Percentiles rank a stretch among this genome's conserved stretches.
Conservation (phyloP, 2,888 invertebrate species). For the Drosophila kokeensis region DNA sequence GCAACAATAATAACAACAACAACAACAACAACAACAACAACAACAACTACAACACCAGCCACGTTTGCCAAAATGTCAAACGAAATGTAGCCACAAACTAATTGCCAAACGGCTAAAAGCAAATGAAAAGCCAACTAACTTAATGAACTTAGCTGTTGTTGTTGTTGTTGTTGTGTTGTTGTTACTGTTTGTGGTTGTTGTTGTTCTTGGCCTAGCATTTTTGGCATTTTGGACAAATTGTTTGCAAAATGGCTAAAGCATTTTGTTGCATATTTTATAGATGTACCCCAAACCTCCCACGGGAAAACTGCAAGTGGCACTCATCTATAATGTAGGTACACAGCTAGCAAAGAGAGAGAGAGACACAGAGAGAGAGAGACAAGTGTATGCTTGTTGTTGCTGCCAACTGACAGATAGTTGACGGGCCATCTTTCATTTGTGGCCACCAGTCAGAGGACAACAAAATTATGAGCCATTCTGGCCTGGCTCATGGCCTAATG, state of each 20-base stretch:
- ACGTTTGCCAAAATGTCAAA: constrained; percentile 67
- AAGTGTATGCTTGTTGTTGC: background rate
- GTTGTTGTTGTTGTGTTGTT: constrained; percentile 1
- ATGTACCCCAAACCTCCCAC: background rate
- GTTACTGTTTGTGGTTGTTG: constrained; percentile 1
- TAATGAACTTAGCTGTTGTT: constrained; percentile 40
- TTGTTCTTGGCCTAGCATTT: constrained; percentile 1
- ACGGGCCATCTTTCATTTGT: constrained; percentile 19
- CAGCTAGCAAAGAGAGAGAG: background rate
- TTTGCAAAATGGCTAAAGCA: constrained; percentile 25
- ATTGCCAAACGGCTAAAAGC: constrained; percentile 64
- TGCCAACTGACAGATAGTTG: constrained; percentile 14
- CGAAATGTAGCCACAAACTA: constrained; percentile 69
- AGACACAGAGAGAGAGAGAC: background rate
- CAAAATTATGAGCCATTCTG: constrained; percentile 25
- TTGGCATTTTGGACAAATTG: constrained; percentile 52
- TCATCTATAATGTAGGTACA: constrained; percentile 48
- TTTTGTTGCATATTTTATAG: constrained; percentile 48
- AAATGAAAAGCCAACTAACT: constrained; percentile 55
- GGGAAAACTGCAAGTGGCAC: constrained; percentile 20
- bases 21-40: constrained; percentile 6
- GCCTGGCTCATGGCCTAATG: constrained; percentile 39
- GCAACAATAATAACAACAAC: constrained; percentile 1
- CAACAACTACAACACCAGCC: background rate
- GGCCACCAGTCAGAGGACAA: constrained; percentile 24